Base-by-base conservation (phyloP, 2,888 invertebrate genomes). In the Agonopterix alstromeriana region DNA sequence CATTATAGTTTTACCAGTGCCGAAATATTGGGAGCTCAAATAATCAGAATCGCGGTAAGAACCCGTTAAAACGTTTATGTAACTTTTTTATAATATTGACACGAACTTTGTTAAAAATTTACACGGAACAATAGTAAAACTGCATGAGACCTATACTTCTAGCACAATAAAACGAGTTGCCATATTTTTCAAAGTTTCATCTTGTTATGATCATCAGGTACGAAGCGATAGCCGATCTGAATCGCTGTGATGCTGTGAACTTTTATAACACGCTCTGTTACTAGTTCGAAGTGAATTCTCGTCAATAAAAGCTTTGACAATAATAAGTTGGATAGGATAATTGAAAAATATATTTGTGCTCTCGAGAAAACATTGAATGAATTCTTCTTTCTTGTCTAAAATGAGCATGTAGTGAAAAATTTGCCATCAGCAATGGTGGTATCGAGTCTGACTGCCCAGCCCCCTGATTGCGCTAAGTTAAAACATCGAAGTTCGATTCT, bases 121-220 rank as follows among this genome's bases (percentile, higher is more conserved):
- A 69, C 76, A 75, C 72, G 61, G 66, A 67, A 67, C 58, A 60
- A 60, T 27, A 27, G 27, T 64, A 59, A 74, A 76, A 71, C 77
- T 75, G 72, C 55, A 54, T 60, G 65, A 63, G 67, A 67, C 60
- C 61, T 27, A 27, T 48, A 55, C 50, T 58, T 57, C 54, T 57
- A 59, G 63, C 62, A 70, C 67, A 73, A 76, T 81, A 79, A 80
- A 80, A 77, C 68, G 65, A 74, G 66, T 67, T 59, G 70, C 72
- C 71, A 77, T 81, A 81, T 81, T 77, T 75, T 63, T 64, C 64
- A 51, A 67, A 74, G 68, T 77, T 75, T 54, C 57, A 67, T 73
- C 71, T 78, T 82, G 78, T 80, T 82, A 82, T 78, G 76, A 78
- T 71, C 76, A 70, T 27, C 61, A 67, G 64, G 68, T 71, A 63